Percentiles rank a stretch among this genome's conserved stretches.
These are phyloP conservation scores for Cynoglossus semilaevis DNA, from an alignment of 2,113 vertebrate species.

Conservation along the genomic window DNA sequence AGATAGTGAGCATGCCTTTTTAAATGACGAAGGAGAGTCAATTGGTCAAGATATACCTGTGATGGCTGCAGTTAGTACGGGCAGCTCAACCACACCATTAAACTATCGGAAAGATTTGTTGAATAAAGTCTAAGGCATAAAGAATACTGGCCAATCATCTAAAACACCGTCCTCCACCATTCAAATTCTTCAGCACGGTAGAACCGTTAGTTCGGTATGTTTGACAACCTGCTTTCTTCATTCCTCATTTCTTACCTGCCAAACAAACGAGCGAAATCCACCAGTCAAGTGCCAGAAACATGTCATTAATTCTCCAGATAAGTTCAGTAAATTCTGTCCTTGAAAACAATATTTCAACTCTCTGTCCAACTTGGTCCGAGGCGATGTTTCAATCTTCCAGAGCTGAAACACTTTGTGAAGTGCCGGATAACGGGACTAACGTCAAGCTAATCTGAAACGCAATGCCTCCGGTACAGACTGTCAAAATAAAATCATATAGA, in stretches of 20 bases:
- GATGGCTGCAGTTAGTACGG: too few relatives aligned
- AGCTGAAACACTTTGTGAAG: too few relatives aligned
- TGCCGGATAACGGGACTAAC: slow-evolving; percentile 38
- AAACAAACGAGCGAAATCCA: slow-evolving; percentile 57
- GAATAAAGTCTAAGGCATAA: too few relatives aligned
- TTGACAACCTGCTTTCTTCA: neutral
- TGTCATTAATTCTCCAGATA: slow-evolving; percentile 17
- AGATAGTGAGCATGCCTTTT: too few relatives aligned
- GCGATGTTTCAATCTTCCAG: neutral
- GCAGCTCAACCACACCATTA: too few relatives aligned
- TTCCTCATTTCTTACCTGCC: slow-evolving; percentile 54
- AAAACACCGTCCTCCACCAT: too few relatives aligned
- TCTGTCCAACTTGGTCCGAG: slow-evolving; percentile 4
- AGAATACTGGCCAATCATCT: too few relatives aligned
- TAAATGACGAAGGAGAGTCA: too few relatives aligned
- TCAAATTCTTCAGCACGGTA: too few relatives aligned
- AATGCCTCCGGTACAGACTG: too few relatives aligned
- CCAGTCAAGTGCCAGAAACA: slow-evolving; percentile 23
- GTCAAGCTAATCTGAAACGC: slow-evolving; percentile 5
- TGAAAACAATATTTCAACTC: slow-evolving; percentile 8
- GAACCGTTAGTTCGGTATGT: slow-evolving; percentile 34
- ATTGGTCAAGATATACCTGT: too few relatives aligned
- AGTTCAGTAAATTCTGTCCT: neutral
- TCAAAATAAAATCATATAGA: neutral
- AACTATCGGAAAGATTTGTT: too few relatives aligned